Percentiles rank a stretch among this genome's conserved stretches.
These are phyloP conservation scores for Neoniphon sammara DNA, from an alignment of 2,797 vertebrate genomes.

Conservation along the genomic window DNA sequence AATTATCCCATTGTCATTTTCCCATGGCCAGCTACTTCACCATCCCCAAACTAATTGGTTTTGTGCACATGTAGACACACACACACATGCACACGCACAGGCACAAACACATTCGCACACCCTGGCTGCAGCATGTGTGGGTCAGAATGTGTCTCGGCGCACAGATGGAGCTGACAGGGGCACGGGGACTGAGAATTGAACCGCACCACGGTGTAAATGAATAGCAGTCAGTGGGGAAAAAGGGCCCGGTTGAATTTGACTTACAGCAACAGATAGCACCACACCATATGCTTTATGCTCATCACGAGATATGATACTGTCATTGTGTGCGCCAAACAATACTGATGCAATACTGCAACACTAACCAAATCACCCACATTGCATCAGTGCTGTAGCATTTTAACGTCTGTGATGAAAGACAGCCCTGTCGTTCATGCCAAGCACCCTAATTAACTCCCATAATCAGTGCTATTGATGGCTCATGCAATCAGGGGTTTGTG, in stretches of 20 bases:
- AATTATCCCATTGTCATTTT: slow-evolving; percentile 80
- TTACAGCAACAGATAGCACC: slow-evolving; percentile 40
- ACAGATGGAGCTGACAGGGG: slow-evolving; percentile 69
- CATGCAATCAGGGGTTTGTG: slow-evolving; percentile 67
- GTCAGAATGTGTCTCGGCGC: slow-evolving; percentile 63
- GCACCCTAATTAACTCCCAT: slow-evolving; percentile 72
- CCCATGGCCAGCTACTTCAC: slow-evolving; percentile 66
- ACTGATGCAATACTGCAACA: slow-evolving; percentile 49
- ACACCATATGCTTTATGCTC: slow-evolving; percentile 41
- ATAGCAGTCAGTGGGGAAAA: slow-evolving; percentile 48
- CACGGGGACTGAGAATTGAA: slow-evolving; percentile 50
- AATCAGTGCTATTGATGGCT: slow-evolving; percentile 73
- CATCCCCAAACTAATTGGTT: slow-evolving; percentile 81
- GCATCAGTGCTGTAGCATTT: slow-evolving; percentile 56
- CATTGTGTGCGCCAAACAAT: slow-evolving; percentile 38
- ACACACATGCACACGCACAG: slow-evolving; percentile 18
- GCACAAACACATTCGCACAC: slow-evolving; percentile 32
- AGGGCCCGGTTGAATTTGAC: slow-evolving; percentile 41
- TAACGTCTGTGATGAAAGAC: slow-evolving; percentile 55
- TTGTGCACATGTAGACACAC: slow-evolving; percentile 71
- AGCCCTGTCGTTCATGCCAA: slow-evolving; percentile 37
- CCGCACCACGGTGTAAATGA: slow-evolving; percentile 53
- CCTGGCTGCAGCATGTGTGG: slow-evolving; percentile 47
- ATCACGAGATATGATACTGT: slow-evolving; percentile 28
- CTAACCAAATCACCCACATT: slow-evolving; percentile 37